Base-by-base conservation (phyloP, 2,797 vertebrate genomes). In the Hyperoplus immaculatus region DNA sequence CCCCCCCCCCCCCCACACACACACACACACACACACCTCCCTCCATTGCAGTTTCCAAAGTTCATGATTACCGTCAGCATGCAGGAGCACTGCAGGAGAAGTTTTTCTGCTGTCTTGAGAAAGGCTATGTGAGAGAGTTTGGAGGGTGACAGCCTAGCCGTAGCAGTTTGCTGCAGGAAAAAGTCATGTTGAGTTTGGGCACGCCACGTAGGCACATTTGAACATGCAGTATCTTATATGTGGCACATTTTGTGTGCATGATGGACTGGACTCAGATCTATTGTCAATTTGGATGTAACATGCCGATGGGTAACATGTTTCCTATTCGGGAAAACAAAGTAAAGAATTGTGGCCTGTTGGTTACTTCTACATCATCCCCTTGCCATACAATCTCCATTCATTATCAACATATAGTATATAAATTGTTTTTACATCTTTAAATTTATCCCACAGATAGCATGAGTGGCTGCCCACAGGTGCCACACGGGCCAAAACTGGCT, bases 31-130 rank as follows among this genome's bases (percentile, higher is more conserved):
- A 29, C 29, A 29, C 29, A 29, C 29, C 94, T 90, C 72, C 68
- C 75, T 75, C 83, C 77, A 81, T 90, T 90, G 88, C 91, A 94
- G 88, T 95, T 94, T 91, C 90, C 88, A 94, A 95, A 94, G 92
- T 94, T 94, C 90, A 87, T 92, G 91, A 94, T 94, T 94, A 94
- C 89, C 90, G 86, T 94, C 91, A 93, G 90, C 91, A 90, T 79
- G 88, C 89, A 84, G 89, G 82, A 93, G 89, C 91, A 90, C 87
- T 90, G 82, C 87, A 77, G 91, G 89, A 88, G 91, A 93, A 94
- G 90, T 94, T 94, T 93, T 89, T 89, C 88, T 86, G 77, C 88
- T 90, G 85, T 82, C 77, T 29, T 81, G 86, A 88, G 83, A 81
- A 29, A 87, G 85, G 69, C 84, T 87, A 76, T 81, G 84, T 82